Base-by-base conservation (phyloP, 2,113 vertebrate genomes). In the Xiphophorus hellerii region DNA sequence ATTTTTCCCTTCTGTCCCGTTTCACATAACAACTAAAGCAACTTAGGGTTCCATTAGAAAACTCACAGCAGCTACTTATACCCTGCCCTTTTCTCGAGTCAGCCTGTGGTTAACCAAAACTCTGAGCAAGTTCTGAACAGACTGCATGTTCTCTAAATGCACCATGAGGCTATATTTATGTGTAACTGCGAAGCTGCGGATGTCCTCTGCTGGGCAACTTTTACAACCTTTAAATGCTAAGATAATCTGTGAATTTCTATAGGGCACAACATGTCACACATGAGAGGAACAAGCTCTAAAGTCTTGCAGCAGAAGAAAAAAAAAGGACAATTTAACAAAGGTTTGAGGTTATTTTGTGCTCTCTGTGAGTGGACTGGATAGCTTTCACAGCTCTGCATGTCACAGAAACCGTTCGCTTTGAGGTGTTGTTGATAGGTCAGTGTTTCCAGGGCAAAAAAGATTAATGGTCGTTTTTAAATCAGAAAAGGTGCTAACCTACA, bases 21-120 rank as follows among this genome's bases (percentile, higher is more conserved):
- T 27, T 64, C 27, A 58, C 73, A 74, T 4, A 10, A 37, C 35
- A 37, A 63, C 58, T 81, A 66, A 12, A 66, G 3, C 22, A 71
- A 76, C 85, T 88, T 84, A 62, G 64, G 0, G 80, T 80, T 80
- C 73, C n/a, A 27, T 44, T 25, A 80, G 63, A 84, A 76, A 11
- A 69, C 13, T 60, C 48, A 51, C 14, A 0, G 27, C 60, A 10
- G 29, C 22, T 25, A 44, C 28, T 30, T 6, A 4, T 30, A 1
- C 35, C 48, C 72, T 28, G 30, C 63, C 75, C 76, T 9, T 64
- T 69, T 58, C n/a, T n/a, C 2, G 15, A 5, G 3, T 30, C 42
- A 58, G 33, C 61, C 13, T 90, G 89, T 77, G 89, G 91, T 91
- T 90, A 87, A 86, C 86, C 70, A 22, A 31, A 58, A 29, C 67